Conservation (phyloP, 2,113 vertebrate genomes). For the Eubucco bourcierii region DNA sequence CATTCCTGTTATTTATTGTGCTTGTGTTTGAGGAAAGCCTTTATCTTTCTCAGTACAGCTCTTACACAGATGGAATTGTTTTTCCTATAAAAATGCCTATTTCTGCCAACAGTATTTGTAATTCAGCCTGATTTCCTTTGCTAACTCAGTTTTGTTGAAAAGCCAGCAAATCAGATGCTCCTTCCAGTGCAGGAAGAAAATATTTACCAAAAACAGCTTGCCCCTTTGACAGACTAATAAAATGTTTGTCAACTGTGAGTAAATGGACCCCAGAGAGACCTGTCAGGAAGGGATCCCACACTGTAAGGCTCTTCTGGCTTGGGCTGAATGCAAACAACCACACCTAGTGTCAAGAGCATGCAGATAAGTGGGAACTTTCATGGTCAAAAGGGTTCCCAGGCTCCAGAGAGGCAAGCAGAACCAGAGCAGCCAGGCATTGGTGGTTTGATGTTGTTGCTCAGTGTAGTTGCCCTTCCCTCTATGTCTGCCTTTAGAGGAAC, state of each 20-base stretch:
- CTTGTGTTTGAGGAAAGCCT: background rate
- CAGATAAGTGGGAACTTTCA: background rate
- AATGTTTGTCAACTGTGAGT: background rate
- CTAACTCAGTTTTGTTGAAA: background rate
- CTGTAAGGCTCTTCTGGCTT: background rate
- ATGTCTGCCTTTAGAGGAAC: background rate
- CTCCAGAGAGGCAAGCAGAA: background rate
- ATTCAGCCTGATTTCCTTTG: background rate
- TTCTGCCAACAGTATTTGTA: background rate
- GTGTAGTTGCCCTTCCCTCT: background rate
- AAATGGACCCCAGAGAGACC: background rate
- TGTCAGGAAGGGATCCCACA: background rate
- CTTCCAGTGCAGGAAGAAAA: background rate
- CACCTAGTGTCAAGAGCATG: background rate
- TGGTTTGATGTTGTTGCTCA: background rate
- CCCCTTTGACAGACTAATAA: background rate
- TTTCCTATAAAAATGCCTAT: slow-evolving; percentile 7
- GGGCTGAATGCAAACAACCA: background rate
- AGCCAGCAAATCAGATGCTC: background rate
- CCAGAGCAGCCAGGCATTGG: background rate
- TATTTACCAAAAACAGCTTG: background rate
- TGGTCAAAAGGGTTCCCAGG: background rate
- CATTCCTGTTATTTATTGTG: background rate
- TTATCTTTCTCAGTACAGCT: background rate
- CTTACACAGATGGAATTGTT: slow-evolving; percentile 19